Percentiles rank a stretch among this genome's conserved stretches.
These are phyloP conservation scores for Cassiopea xamachana DNA, from an alignment of 30 jellyfish, hydroid and myxozoan species.

Conservation along the genomic window DNA sequence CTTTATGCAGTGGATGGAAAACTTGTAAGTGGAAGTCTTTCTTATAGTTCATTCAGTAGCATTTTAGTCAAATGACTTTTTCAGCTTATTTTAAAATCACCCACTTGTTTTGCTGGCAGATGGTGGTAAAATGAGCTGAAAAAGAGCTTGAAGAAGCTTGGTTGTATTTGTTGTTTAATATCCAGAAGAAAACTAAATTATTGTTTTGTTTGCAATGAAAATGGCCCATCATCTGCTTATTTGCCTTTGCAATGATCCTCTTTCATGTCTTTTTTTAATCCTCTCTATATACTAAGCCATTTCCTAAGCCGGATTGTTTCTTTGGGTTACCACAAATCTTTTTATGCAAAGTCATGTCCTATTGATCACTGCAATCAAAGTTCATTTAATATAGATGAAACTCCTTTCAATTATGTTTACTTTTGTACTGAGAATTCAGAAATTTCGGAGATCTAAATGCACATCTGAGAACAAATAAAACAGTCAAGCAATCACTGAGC, in stretches of 20 bases:
- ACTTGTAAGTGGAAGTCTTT: slow-evolving; percentile 66
- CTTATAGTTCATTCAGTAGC: background rate
- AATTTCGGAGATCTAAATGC: too few species aligned
- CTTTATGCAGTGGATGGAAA: slow-evolving; percentile 85
- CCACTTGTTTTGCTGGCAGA: too few species aligned
- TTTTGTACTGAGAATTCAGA: too few species aligned
- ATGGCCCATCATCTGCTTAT: background rate
- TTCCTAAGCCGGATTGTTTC: background rate
- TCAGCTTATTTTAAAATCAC: too few species aligned
- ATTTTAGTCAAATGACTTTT: too few species aligned
- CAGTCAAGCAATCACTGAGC: too few species aligned
- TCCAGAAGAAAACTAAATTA: background rate
- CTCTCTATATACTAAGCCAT: background rate
- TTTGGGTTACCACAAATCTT: background rate
- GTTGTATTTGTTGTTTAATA: background rate
- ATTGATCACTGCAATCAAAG: background rate
- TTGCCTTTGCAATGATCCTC: background rate
- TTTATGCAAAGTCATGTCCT: background rate
- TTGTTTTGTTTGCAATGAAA: background rate
- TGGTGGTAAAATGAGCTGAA: background rate
- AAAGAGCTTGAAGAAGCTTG: background rate
- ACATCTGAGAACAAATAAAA: too few species aligned
- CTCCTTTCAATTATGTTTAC: too few species aligned
- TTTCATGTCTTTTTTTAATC: background rate
- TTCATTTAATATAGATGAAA: background rate